Base-by-base conservation (phyloP, 2,888 invertebrate genomes). In the Arrhopalites spinosus region DNA sequence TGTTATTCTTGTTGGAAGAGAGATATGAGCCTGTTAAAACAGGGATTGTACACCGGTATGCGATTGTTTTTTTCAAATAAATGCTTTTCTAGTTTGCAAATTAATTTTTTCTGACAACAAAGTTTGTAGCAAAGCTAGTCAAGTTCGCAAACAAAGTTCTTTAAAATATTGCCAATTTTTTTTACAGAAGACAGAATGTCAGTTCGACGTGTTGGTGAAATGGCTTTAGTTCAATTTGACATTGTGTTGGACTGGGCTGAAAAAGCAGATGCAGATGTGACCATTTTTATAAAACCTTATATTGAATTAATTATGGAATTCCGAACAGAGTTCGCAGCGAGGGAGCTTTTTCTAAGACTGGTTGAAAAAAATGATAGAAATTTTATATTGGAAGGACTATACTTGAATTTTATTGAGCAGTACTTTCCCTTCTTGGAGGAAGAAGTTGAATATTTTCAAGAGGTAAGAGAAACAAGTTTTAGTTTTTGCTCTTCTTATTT, bases 271-370 rank as follows among this genome's bases (percentile, higher is more conserved):
- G 64, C 73, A 8, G 81, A 81, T 43, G 71, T 76, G 0, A 79
- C 80, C 53, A 78, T 77, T 36, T 79, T 80, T 56, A 43, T 81
- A 1, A 30, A 78, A 30, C 79, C 77, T 3, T 73, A 80, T 1
- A 74, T 81, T 0, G 80, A 81, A 69, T 63, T 81, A 13, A 70
- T 70, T 1, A 36, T 80, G 0, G 66, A 70, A 50, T 73, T 63
- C 50, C 59, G 75, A 17, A 73, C 74, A 23, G 68, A 59, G 1
- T 36, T 64, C 11, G 69, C 56, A 1, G 80, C 80, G 2, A 74
- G 72, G 47, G 68, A 77, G 30, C 30, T 77, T 7, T 71, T 79
- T n/a, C 50, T 79, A 30, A 72, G 72, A 23, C 47, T 78, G 15
- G 70, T 59, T 17, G 17, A 53, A 20, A 43, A 59, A 15, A 68